These are phyloP conservation scores for Drosophila burlai DNA, from an alignment of 1,140 invertebrate genomes.

Conservation along the genomic window DNA sequence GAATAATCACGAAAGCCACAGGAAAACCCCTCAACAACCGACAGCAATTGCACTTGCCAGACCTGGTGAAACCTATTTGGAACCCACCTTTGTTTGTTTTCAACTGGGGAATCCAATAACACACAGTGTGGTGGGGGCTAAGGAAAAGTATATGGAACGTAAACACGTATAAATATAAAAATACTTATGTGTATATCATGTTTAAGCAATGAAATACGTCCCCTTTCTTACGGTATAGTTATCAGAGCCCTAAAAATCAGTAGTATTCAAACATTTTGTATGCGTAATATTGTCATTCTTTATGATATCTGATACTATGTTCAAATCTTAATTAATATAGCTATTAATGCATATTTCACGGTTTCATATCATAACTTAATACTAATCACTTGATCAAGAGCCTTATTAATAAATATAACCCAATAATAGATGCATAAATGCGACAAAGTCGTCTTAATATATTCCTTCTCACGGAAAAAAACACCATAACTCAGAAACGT, in stretches of 20 bases:
- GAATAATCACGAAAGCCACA: conserved; percentile 31
- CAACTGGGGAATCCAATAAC: not conserved
- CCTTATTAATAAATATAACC: conserved; percentile 3
- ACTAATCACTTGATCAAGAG: conserved; percentile 5
- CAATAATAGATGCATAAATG: conserved; percentile 7
- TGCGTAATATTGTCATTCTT: too few species aligned
- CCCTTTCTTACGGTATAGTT: not conserved
- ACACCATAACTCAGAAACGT: not conserved
- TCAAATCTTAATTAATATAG: not conserved
- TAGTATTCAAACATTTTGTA: not conserved
- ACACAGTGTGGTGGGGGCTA: not conserved
- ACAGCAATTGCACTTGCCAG: conserved; percentile 20
- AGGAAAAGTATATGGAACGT: conserved; percentile 7
- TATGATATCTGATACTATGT: not conserved
- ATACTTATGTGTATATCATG: not conserved
- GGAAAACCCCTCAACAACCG: conserved; percentile 21
- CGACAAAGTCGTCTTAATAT: not conserved
- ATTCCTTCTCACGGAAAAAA: not conserved
- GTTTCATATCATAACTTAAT: conserved; percentile 7
- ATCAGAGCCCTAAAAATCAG: not conserved
- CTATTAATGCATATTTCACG: not conserved
- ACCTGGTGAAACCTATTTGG: conserved; percentile 16
- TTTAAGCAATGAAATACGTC: not conserved
- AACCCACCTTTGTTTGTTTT: conserved; percentile 10
- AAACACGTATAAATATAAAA: conserved; percentile 6